A percentile compares a stretch with the other conserved stretches of the same genome.
These are phyloP conservation scores for Spinus olivaceus DNA, from an alignment of 2,797 vertebrate genomes.

Conservation along the genomic window DNA sequence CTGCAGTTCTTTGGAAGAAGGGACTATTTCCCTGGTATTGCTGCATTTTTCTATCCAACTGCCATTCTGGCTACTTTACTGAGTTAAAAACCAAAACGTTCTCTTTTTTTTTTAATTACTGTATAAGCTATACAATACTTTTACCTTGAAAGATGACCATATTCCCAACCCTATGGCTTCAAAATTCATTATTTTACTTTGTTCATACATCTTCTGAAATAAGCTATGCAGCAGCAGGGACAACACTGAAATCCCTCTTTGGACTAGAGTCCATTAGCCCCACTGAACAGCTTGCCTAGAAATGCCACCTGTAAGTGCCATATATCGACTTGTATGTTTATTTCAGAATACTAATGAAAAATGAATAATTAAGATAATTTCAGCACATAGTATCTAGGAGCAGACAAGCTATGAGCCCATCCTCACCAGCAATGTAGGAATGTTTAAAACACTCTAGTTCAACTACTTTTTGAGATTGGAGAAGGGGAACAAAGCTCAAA, in stretches of 20 bases:
- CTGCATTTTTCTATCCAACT: background rate
- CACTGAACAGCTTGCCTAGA: background rate
- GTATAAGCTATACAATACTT: background rate
- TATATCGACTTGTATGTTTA: background rate
- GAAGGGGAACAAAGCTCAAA: background rate
- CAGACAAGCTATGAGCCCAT: background rate
- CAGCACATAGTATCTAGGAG: background rate
- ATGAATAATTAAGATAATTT: background rate
- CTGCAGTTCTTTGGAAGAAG: background rate
- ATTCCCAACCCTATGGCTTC: background rate
- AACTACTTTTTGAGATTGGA: background rate
- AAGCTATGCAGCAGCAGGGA: background rate
- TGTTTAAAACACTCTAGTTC: background rate
- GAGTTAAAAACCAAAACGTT: background rate
- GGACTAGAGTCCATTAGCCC: background rate
- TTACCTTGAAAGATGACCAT: background rate
- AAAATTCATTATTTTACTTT: background rate
- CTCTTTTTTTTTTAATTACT: background rate
- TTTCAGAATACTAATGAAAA: background rate
- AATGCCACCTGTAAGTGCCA: rapidly evolving
- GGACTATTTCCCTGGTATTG: background rate
- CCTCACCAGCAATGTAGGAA: rapidly evolving
- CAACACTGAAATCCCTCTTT: background rate
- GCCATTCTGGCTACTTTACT: background rate
- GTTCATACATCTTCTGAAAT: background rate